These are phyloP conservation scores for Glomeris marginata DNA, from an alignment of 2,888 invertebrate species.

Conservation along the genomic window DNA sequence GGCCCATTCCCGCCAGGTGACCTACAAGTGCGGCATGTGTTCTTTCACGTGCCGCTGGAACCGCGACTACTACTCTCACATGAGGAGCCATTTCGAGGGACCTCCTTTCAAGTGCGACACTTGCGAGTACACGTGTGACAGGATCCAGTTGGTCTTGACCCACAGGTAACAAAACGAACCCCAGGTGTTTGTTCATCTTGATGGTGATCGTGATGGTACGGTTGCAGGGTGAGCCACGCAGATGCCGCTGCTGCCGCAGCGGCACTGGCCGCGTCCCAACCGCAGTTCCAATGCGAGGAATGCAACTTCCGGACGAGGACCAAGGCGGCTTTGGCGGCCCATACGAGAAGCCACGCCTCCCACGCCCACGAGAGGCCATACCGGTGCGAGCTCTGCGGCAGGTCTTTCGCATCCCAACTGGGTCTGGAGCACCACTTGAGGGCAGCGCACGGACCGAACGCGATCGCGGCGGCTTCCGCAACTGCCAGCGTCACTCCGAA, in stretches of 20 bases:
- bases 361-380: conserved; percentile 43
- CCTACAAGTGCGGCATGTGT: conserved; percentile 45
- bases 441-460: conserved; percentile 31
- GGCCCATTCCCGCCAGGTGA: conserved; percentile 41
- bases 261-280: conserved; percentile 25
- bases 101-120: conserved; percentile 48
- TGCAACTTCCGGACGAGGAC: conserved; percentile 43
- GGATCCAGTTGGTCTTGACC: conserved; percentile 40
- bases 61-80: conserved; percentile 43
- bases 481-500: too few species aligned
- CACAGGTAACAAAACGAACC: conserved; percentile 39
- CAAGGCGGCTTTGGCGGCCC: conserved; percentile 42
- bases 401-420: conserved; percentile 42
- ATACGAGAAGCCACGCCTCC: conserved; percentile 42
- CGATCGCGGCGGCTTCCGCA: too few species aligned
- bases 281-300: conserved; percentile 36
- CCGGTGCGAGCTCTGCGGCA: conserved; percentile 41
- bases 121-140: conserved; percentile 38
- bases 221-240: too few species aligned
- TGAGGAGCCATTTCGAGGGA: conserved; percentile 42
- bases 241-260: too few species aligned
- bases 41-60: conserved; percentile 47
- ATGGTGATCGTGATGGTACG: too few species aligned
- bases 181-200: neutral
- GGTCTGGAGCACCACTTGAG: conserved; percentile 41